Conservation (phyloP, 2,888 invertebrate species). For the Conomelus anceps region DNA sequence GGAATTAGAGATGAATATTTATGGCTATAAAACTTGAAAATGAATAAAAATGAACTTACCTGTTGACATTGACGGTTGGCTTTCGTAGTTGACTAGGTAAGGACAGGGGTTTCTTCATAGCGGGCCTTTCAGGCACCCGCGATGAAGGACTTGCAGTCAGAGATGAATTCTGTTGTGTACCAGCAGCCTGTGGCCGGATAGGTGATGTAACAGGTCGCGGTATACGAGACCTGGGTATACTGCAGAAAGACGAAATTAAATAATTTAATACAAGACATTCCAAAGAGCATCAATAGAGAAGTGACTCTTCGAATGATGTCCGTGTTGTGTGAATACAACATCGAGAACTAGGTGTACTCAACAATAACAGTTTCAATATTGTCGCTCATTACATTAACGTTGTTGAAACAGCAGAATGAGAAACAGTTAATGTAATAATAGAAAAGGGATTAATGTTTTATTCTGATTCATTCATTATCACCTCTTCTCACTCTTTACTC, state of each 20-base stretch:
- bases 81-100: conserved; percentile 22
- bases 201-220: conserved; percentile 69
- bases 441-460: no score
- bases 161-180: conserved; percentile 40
- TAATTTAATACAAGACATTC: neutral
- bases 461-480: no score
- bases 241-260: conserved; percentile 28
- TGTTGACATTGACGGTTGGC: conserved; percentile 16
- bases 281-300: neutral
- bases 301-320: no score
- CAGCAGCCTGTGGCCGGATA: conserved; percentile 52
- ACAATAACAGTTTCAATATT: no score
- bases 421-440: no score
- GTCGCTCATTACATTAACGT: no score
- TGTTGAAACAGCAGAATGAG: no score
- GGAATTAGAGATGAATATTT: no score
- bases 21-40: no score
- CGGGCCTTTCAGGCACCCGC: conserved; percentile 32
- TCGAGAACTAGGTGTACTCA: no score
- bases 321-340: no score
- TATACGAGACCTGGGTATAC: conserved; percentile 53
- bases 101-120: conserved; percentile 38
- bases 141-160: conserved; percentile 20
- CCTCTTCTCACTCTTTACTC: no score
- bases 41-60: neutral